phyloP scores from a whole-genome alignment of 2,888 invertebrate species.

The Coecobrya sp. region DNA sequence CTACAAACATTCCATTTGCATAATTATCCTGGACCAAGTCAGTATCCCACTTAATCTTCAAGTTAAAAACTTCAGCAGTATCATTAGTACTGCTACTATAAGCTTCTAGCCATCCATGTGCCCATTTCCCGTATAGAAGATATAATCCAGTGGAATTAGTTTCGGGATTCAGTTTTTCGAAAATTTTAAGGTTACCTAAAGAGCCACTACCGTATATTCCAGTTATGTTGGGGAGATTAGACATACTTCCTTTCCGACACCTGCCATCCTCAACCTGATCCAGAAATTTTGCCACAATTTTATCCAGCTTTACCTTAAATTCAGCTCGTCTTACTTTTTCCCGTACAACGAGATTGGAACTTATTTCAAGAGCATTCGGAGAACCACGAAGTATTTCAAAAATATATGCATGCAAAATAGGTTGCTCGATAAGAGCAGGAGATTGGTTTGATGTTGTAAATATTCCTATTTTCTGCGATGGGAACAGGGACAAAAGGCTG shows the following conservation, averaged over 20 bases:
- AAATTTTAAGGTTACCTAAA: not conserved
- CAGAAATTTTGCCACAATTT: not conserved
- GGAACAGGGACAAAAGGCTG: slow-evolving; percentile 64
- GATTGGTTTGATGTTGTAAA: slow-evolving; percentile 57
- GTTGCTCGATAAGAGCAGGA: too few relatives aligned
- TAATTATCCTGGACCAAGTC: slow-evolving; percentile 50
- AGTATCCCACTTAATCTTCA: slow-evolving; percentile 15
- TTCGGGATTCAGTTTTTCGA: not conserved
- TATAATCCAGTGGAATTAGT: slow-evolving; percentile 36
- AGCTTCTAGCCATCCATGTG: not conserved
- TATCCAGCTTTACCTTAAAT: not conserved
- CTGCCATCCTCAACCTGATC: too few relatives aligned
- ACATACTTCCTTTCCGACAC: too few relatives aligned
- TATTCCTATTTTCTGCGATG: slow-evolving; percentile 61
- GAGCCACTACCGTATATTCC: slow-evolving; percentile 56
- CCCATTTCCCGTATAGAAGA: slow-evolving; percentile 40
- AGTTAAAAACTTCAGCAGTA: not conserved
- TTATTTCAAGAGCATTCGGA: slow-evolving; percentile 4
- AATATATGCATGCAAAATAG: not conserved
- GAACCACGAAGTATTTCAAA: not conserved
- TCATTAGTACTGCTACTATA: not conserved
- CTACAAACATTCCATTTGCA: slow-evolving; percentile 13
- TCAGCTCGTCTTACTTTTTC: not conserved
- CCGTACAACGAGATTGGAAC: slow-evolving; percentile 36
- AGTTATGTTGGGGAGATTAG: not conserved